Base-by-base conservation (phyloP, 2,797 vertebrate species). In the Pseudochromis fuscus region DNA sequence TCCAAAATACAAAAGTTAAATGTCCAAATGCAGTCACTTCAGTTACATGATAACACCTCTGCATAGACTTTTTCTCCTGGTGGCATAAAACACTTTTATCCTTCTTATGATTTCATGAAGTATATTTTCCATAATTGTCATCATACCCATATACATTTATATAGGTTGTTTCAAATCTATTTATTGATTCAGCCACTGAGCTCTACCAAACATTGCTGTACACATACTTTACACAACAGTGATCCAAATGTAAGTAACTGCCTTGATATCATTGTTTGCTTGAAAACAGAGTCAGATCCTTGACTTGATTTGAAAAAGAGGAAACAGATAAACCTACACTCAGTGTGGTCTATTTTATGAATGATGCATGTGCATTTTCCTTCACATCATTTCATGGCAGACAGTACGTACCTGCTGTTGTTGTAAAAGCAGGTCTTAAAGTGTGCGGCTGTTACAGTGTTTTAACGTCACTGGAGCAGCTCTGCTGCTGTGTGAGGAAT, bases 401-500 rank as follows among this genome's bases (percentile, higher is more conserved):
- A 3, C 51, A n/a, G 57, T 35, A 16, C 72, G 16, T 51, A 61
- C 48, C 45, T 40, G 60, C 65, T 63, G 55, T 51, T 72, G 48
- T 45, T 46, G 42, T 78, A 28, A 78, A 82, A 75, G 53, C 61
- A 4, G 52, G 58, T 72, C 53, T 80, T 81, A 68, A 83, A 85
- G 38, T 58, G 76, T 63, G 60, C 4, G 30, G 50, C 49, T 82
- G 78, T 77, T 75, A 33, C 75, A 31, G 67, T 48, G 70, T 72
- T 87, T 85, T 84, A 66, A 72, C 68, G 37, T 83, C 66, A 40
- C 38, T 59, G 75, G 56, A 79, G 67, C 68, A 46, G 71, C 74
- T 88, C 78, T 61, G 27, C 71, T 46, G 66, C 84, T 65, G 77
- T 63, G 72, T 52, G 53, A 55, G 65, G 79, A 79, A 87, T 78